Conservation (phyloP, 2,888 invertebrate genomes). For the Rambutsinella grinnellia region DNA sequence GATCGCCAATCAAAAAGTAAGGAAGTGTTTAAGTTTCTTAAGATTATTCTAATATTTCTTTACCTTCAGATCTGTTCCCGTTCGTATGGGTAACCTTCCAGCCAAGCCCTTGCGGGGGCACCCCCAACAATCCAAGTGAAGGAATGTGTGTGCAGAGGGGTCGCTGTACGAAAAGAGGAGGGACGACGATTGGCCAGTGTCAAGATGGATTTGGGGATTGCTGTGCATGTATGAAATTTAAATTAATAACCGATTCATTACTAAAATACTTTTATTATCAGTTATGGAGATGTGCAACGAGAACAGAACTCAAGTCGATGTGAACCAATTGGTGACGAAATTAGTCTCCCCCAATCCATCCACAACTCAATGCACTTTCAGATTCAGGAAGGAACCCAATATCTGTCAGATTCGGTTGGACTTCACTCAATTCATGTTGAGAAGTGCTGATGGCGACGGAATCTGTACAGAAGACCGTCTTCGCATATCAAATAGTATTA, state of each 20-base stretch:
- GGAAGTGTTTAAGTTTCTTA: background rate
- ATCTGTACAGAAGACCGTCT: conserved; percentile 35
- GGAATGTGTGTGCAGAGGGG: conserved; percentile 45
- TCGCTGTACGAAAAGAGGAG: conserved; percentile 34
- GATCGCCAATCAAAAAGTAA: conserved; percentile 14
- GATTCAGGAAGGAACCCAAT: conserved; percentile 47
- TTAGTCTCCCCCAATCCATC: conserved; percentile 7
- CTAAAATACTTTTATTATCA: conserved; percentile 4
- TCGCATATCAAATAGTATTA: conserved; percentile 21
- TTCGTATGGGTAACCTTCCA: conserved; percentile 43
- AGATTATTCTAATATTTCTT: background rate
- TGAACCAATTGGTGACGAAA: conserved; percentile 38
- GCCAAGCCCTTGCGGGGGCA: conserved; percentile 22
- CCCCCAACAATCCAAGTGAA: background rate
- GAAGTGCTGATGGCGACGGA: conserved; percentile 13
- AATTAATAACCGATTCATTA: background rate
- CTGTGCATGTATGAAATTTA: conserved; percentile 45
- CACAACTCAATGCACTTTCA: conserved; percentile 40
- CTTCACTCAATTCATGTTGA: conserved; percentile 10
- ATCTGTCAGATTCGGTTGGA: conserved; percentile 56
- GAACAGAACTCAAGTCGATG: conserved; percentile 10
- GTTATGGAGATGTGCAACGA: conserved; percentile 40
- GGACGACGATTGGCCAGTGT: conserved; percentile 40
- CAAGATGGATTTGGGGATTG: conserved; percentile 54
- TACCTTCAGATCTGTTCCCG: conserved; percentile 24